Evolutionary conservation across 2,797 vertebrate genomes (phyloP).

Genomic region (Enteromius mattozi): DNA sequence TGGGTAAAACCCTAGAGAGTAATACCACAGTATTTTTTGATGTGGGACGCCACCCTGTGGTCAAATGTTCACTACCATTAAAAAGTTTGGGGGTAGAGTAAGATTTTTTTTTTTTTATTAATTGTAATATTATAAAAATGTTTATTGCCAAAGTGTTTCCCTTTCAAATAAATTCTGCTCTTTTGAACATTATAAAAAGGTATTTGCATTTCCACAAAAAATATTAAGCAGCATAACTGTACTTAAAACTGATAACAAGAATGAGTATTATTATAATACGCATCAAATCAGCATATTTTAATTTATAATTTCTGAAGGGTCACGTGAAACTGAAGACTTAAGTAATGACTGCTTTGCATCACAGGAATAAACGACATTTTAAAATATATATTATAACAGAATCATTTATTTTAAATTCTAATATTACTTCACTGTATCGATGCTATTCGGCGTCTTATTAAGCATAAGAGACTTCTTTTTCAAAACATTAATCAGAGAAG

Average conservation of each 20-base stretch:
- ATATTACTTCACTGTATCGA: background rate
- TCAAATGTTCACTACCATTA: background rate
- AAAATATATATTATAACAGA: background rate
- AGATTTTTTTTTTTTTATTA: background rate
- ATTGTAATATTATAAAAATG: background rate
- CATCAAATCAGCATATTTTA: background rate
- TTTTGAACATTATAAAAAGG: background rate
- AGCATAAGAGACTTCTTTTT: background rate
- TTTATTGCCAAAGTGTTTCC: too few relatives aligned
- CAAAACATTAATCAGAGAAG: background rate
- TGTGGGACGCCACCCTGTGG: conserved; percentile 77
- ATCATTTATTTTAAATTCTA: background rate
- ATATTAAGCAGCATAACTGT: background rate
- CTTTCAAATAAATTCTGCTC: background rate
- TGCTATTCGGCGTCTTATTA: background rate
- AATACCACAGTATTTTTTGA: conserved; percentile 58
- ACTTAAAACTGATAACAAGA: background rate
- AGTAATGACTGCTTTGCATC: background rate
- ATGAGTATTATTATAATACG: background rate
- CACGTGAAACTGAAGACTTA: background rate
- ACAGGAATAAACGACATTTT: background rate
- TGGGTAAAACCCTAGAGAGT: background rate
- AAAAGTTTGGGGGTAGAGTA: background rate
- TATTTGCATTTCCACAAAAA: background rate
- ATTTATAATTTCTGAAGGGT: background rate